Evolutionary conservation across 2,797 vertebrate genomes (phyloP), one percentile per base, ranked within the genome.

Genomic region (Siniperca undulata): DNA sequence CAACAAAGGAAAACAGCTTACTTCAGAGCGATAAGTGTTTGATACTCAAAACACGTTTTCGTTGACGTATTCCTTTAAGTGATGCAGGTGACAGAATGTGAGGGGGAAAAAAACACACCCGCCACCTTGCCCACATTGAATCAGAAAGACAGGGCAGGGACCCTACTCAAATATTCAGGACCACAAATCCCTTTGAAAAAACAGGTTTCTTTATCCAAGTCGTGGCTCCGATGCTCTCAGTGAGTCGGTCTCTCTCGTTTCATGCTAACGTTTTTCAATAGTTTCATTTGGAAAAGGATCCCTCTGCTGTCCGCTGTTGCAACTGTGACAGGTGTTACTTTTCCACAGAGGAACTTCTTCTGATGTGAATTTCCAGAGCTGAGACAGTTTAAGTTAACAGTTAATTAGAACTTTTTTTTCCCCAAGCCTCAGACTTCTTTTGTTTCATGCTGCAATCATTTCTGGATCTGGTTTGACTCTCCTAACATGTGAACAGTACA

Each of bases 391-490:
- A 11, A 48, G 11, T 38, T 52, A 12, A n/a, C 19, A 3, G 16
- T 56, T n/a, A 70, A 56, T 64, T 44, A 30, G 3, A 53, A 36
- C 2, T 20, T 48, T 16, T 13, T 4, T 20, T 52, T 2, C 27
- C 4, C 20, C 6, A 30, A 14, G n/a, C 38, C 7, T 55, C 72
- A 64, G 42, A 44, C 14, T 53, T 61, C 22, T 14, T 65, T 16
- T 52, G 12, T 74, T 64, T 70, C 46, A 55, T 70, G n/a, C 38
- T 24, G 65, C 11, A 42, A 42, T 62, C 74, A 71, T 52, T 71
- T 83, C 61, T 71, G 53, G 44, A 30, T 74, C n/a, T 5, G 42
- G 10, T 65, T 60, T 27, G n/a, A 1, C n/a, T 56, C 52, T 36
- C 9, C 27, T 11, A 34, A 34, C 24, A 9, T 24, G 55, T 34